Conservation (phyloP, 2,113 vertebrate genomes). For the Cottus gobio region DNA sequence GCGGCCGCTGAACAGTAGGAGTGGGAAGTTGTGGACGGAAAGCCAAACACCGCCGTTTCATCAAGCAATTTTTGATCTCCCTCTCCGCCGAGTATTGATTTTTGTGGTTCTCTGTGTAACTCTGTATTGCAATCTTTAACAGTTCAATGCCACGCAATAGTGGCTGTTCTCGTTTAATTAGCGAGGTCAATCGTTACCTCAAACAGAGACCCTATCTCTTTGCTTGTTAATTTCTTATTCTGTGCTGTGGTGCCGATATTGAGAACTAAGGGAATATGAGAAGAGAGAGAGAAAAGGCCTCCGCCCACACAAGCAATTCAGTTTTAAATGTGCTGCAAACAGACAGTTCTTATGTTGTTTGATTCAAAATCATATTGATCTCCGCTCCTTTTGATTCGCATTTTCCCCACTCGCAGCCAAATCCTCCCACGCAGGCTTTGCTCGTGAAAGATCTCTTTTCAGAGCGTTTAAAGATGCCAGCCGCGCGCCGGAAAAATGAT, state of each 20-base stretch:
- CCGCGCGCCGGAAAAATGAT: conserved; percentile 60
- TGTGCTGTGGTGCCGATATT: conserved; percentile 30
- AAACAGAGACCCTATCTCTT: conserved; percentile 15
- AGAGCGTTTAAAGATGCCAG: conserved; percentile 69
- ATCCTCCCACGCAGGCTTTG: conserved; percentile 69
- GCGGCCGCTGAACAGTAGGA: conserved; percentile 62
- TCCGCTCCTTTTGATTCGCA: conserved; percentile 57
- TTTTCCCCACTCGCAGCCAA: conserved; percentile 64
- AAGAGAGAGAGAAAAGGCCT: conserved; percentile 13
- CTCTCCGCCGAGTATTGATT: conserved; percentile 58
- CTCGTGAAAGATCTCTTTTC: conserved; percentile 70
- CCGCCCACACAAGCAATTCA: conserved; percentile 45
- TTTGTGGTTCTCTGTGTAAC: conserved; percentile 47
- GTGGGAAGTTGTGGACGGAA: conserved; percentile 66
- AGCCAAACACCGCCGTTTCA: conserved; percentile 62
- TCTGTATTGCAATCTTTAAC: conserved; percentile 52
- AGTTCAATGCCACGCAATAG: conserved; percentile 38
- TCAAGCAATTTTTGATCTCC: conserved; percentile 62
- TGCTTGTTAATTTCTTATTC: conserved; percentile 26
- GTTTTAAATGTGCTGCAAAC: conserved; percentile 57
- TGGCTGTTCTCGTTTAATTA: conserved; percentile 67
- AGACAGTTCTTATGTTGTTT: conserved; percentile 67
- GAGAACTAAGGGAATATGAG: conserved; percentile 43
- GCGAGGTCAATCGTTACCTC: conserved; percentile 66
- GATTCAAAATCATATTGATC: conserved; percentile 77